Conservation (phyloP, 2,888 invertebrate species). For the Amphipoea oculea region DNA sequence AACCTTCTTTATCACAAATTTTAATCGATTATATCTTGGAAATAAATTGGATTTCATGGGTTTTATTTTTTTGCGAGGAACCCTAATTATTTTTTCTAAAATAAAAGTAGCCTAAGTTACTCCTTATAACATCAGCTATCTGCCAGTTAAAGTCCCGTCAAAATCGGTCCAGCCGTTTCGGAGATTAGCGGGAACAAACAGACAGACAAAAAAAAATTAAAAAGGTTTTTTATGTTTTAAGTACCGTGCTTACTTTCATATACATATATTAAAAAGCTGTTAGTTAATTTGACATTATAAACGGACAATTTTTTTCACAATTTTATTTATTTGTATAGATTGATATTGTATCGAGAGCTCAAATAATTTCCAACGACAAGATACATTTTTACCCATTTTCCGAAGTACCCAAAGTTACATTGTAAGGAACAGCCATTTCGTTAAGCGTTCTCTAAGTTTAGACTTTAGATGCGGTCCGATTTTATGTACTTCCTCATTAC, state of each 20-base stretch:
- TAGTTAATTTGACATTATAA: not conserved
- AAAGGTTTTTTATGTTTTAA: too few species aligned
- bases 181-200: not conserved
- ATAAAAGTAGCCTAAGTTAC: not conserved
- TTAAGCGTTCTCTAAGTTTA: conserved; percentile 30
- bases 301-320: too few species aligned
- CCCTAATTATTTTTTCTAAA: not conserved
- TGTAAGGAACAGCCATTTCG: conserved; percentile 15
- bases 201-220: too few species aligned
- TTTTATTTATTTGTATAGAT: not conserved
- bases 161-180: not conserved
- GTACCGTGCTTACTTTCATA: not conserved
- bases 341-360: too few species aligned
- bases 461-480: conserved; percentile 14
- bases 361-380: too few species aligned
- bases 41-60: not conserved
- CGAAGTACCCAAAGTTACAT: not conserved
- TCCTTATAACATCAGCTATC: not conserved
- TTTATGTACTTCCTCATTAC: conserved; percentile 58
- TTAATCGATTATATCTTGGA: conserved; percentile 15
- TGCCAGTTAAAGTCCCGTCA: not conserved
- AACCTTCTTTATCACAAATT: conserved; percentile 4
- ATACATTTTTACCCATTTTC: too few species aligned
- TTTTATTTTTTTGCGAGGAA: not conserved
- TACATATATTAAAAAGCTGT: not conserved